Percentiles rank a stretch among this genome's conserved stretches.
These are phyloP conservation scores for Lypha dubia DNA, from an alignment of 2,888 invertebrate genomes.

Conservation along the genomic window DNA sequence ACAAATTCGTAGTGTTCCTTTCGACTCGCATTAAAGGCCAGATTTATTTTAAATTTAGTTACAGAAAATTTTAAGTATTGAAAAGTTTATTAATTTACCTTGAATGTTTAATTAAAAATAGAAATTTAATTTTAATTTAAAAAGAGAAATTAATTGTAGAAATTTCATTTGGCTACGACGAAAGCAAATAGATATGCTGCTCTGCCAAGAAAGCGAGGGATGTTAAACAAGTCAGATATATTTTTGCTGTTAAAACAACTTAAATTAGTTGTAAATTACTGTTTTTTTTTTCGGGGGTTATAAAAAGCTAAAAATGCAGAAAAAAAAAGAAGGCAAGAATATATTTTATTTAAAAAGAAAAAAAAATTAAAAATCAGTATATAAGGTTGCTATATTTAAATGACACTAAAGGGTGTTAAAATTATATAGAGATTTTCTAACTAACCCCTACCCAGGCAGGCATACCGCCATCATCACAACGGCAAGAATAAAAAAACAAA, in stretches of 20 bases:
- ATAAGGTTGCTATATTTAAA: conserved; percentile 60
- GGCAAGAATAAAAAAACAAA: conserved; percentile 8
- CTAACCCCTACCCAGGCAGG: conserved; percentile 39
- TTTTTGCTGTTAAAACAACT: conserved; percentile 36
- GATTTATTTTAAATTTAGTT: no score
- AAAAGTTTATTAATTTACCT: not conserved
- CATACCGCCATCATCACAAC: not conserved
- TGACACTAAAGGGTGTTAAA: conserved; percentile 72
- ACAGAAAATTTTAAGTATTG: not conserved
- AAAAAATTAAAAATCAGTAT: conserved; percentile 42
- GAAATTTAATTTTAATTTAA: conserved; percentile 1
- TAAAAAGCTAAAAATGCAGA: conserved; percentile 20
- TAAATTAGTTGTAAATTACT: conserved; percentile 60
- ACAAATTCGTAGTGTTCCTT: no score
- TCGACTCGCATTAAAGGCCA: no score
- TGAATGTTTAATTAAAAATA: conserved; percentile 1
- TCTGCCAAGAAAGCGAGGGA: conserved; percentile 13
- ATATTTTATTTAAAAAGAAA: not conserved
- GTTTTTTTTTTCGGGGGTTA: conserved; percentile 41
- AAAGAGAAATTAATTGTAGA: not conserved
- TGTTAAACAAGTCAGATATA: not conserved
- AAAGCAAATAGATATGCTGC: not conserved
- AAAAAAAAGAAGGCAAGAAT: conserved; percentile 21
- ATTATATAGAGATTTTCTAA: conserved; percentile 64
- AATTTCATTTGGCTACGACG: not conserved